Percentiles rank a stretch among this genome's conserved stretches.
phyloP scores from a whole-genome alignment of 2,797 vertebrate species.

The Caiman crocodilus region DNA sequence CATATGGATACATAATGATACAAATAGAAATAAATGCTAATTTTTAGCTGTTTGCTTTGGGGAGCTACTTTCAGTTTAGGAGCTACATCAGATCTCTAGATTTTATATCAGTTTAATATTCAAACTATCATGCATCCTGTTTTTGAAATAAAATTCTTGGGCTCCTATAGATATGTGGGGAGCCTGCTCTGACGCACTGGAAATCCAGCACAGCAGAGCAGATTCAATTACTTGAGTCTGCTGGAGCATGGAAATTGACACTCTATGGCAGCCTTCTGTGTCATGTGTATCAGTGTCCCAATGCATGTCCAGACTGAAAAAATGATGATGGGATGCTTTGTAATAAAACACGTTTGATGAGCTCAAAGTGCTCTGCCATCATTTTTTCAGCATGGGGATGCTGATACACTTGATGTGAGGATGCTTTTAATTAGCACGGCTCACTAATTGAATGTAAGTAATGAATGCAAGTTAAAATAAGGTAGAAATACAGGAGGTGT shows the following conservation, averaged over 20 bases:
- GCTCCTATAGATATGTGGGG: neutral
- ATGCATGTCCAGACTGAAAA: too few relatives aligned
- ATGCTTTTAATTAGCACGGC: too few relatives aligned
- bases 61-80: neutral
- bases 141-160: neutral
- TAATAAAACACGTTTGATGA: too few relatives aligned
- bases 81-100: neutral
- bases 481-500: neutral
- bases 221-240: too few relatives aligned
- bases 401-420: too few relatives aligned
- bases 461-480: constrained; percentile 1
- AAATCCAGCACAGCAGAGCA: neutral
- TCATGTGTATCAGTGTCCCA: too few relatives aligned
- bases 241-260: too few relatives aligned
- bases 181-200: neutral
- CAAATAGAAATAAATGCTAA: neutral
- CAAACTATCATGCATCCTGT: neutral
- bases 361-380: too few relatives aligned
- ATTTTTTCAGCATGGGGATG: too few relatives aligned
- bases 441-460: neutral
- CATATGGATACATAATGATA: neutral
- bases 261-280: too few relatives aligned
- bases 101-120: neutral
- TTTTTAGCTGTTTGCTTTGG: neutral
- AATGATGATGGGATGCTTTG: too few relatives aligned